These are phyloP conservation scores for Stratiomys singularior DNA, from an alignment of 2,888 invertebrate genomes.

Conservation along the genomic window DNA sequence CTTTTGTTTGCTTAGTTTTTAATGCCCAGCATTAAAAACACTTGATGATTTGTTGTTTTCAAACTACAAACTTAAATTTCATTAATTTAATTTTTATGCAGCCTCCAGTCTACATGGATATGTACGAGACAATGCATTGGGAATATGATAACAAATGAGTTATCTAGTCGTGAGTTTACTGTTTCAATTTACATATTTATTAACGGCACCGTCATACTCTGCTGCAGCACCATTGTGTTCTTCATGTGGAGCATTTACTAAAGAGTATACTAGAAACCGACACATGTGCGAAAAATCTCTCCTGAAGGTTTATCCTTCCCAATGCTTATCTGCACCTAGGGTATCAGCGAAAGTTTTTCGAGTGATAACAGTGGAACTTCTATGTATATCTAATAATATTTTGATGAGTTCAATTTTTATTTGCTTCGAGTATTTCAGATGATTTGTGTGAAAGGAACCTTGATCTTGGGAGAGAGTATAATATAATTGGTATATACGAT, in stretches of 20 bases:
- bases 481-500: conserved; percentile 59
- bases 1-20: neutral
- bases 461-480: conserved; percentile 59
- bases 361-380: neutral
- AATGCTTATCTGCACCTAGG: conserved; percentile 57
- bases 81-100: conserved; percentile 46
- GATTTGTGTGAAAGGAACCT: conserved; percentile 55
- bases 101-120: conserved; percentile 63
- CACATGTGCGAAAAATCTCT: conserved; percentile 57
- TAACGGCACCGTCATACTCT: too few species aligned
- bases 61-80: neutral
- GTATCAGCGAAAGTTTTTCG: conserved; percentile 34
- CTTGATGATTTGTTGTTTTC: too few species aligned
- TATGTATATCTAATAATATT: neutral
- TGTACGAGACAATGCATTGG: conserved; percentile 60
- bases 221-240: conserved; percentile 60
- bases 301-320: conserved; percentile 57
- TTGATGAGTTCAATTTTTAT: neutral
- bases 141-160: conserved; percentile 57
- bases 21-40: neutral
- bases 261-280: conserved; percentile 60
- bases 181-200: too few species aligned
- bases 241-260: conserved; percentile 59
- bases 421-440: conserved; percentile 53
- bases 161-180: conserved; percentile 4